Percentiles rank a stretch among this genome's conserved stretches.
These are phyloP conservation scores for Dorcus parallelipipedus DNA, from an alignment of 2,888 invertebrate species.

Conservation along the genomic window DNA sequence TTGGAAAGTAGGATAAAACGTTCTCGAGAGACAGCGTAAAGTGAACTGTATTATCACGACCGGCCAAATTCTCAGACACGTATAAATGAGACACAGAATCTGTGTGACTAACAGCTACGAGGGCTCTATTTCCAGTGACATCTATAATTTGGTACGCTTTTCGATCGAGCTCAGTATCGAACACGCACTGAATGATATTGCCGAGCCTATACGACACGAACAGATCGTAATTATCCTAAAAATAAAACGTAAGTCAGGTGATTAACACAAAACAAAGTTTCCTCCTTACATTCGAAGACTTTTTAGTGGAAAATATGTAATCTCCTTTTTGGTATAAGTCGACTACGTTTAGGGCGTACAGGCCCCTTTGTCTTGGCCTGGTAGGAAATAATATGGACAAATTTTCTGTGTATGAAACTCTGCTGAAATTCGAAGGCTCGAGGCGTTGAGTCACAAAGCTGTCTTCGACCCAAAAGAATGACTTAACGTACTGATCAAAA, in stretches of 20 bases:
- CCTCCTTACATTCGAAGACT: slow-evolving; percentile 57
- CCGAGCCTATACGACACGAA: slow-evolving; percentile 74
- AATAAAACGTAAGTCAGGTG: slow-evolving; percentile 3
- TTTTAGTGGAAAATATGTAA: slow-evolving; percentile 80
- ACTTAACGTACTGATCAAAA: slow-evolving; percentile 71
- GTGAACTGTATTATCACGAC: slow-evolving; percentile 56
- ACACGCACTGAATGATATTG: slow-evolving; percentile 68
- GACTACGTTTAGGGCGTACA: slow-evolving; percentile 58
- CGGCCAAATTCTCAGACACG: slow-evolving; percentile 65
- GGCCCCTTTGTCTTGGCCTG: slow-evolving; percentile 26
- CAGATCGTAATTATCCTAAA: slow-evolving; percentile 57
- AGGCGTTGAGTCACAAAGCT: slow-evolving; percentile 57
- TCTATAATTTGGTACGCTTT: slow-evolving; percentile 79
- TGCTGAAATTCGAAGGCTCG: slow-evolving; percentile 58
- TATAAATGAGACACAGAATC: slow-evolving; percentile 73
- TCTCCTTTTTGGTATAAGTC: slow-evolving; percentile 82
- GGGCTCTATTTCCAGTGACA: slow-evolving; percentile 73
- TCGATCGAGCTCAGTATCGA: slow-evolving; percentile 65
- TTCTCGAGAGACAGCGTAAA: slow-evolving; percentile 78
- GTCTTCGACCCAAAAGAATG: slow-evolving; percentile 69
- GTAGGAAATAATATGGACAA: slow-evolving; percentile 17
- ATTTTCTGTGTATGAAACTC: slow-evolving; percentile 48
- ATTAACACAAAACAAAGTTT: slow-evolving; percentile 1
- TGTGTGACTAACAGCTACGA: slow-evolving; percentile 79
- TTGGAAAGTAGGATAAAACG: slow-evolving; percentile 80